Evolutionary conservation across 2,113 vertebrate species (phyloP), one percentile per base, ranked within the genome.

Genomic region (Tursiops truncatus): DNA sequence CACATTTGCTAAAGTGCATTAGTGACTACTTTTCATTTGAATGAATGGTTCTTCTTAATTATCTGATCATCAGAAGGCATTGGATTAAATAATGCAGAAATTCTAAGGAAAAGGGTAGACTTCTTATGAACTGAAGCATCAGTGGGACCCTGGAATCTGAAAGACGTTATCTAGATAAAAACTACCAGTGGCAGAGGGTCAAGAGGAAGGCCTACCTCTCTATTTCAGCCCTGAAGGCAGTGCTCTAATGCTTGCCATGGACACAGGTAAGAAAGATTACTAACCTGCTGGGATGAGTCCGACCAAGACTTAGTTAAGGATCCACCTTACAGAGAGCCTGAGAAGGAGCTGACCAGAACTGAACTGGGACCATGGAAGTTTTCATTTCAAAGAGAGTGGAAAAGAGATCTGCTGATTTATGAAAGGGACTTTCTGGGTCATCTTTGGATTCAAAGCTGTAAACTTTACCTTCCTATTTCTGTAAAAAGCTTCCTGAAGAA

Each of bases 391-490:
- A 87, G 33, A 77, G 10, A 62, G 15, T 23, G 10, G 73, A 36
- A 82, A 76, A 47, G 33, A 58, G 38, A 84, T 53, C 33, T 76
- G 36, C 56, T 90, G 90, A 21, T 70, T 95, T 85, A 67, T 20
- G 11, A 89, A 85, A 77, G 8, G 73, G 77, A 79, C 31, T 95
- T 56, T 74, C 50, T 82, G 47, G 38, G 47, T 84, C 71, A 90
- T n/a, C 74, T 84, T 53, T 86, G 63, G 80, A 65, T 44, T 84
- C 70, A 95, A 94, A 96, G 21, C 63, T 92, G 91, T 92, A 62
- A 90, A 90, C 13, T 68, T 58, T 38, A 79, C 65, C 76, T 95
- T 96, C 65, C n/a, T 65, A 84, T 74, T 74, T 84, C 87, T 65
- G 25, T 94, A 28, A 76, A 79, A 93, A 89, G 63, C 65, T 88